These are phyloP conservation scores for Teleopsis dalmanni DNA, from an alignment of 1,140 invertebrate species.

Conservation along the genomic window DNA sequence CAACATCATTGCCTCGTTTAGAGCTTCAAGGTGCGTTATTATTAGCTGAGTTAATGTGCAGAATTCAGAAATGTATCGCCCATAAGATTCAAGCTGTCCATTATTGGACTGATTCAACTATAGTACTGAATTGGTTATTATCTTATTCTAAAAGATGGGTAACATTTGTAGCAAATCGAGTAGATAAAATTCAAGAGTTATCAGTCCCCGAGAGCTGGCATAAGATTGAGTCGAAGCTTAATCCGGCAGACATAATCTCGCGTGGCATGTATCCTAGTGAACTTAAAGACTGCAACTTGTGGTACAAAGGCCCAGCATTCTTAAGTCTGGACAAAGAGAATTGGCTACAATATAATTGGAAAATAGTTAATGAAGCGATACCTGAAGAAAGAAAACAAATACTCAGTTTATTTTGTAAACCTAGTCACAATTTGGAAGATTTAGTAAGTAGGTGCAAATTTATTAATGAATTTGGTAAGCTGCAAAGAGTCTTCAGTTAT, in stretches of 20 bases:
- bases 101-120: constrained; percentile 34
- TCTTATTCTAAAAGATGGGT: constrained; percentile 21
- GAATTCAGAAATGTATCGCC: neutral
- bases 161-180: constrained; percentile 19
- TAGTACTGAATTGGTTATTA: constrained; percentile 28
- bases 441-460: too few relatives aligned
- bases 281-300: constrained; percentile 13
- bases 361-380: too few relatives aligned
- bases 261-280: neutral
- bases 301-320: constrained; percentile 24
- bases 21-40: constrained; percentile 17
- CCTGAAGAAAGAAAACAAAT: too few relatives aligned
- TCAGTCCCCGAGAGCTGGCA: neutral
- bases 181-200: neutral
- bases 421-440: too few relatives aligned
- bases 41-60: neutral
- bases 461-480: too few relatives aligned
- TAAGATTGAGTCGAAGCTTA: constrained; percentile 13
- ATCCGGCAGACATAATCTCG: constrained; percentile 29
- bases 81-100: neutral
- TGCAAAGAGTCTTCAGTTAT: too few relatives aligned
- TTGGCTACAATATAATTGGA: constrained; percentile 1
- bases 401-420: too few relatives aligned
- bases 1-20: constrained; percentile 17
- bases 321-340: neutral